phyloP scores from a whole-genome alignment of 2,888 invertebrate genomes.

The Cybosia mesomella region DNA sequence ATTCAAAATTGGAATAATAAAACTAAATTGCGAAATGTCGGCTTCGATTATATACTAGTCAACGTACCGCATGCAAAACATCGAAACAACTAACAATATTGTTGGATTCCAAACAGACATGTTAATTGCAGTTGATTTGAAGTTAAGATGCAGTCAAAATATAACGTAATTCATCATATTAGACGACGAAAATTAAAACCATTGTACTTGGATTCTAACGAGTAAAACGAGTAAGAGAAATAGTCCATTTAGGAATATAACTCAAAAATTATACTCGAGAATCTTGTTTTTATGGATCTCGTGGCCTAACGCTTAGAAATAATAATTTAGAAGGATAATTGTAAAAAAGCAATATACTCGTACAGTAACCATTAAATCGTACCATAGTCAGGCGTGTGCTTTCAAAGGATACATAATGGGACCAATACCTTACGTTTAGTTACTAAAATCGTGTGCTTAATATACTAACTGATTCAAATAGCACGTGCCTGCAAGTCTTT shows the following conservation, averaged over 20 bases:
- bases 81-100: slow-evolving; percentile 20
- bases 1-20: slow-evolving; percentile 26
- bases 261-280: slow-evolving; percentile 36
- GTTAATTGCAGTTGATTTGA: slow-evolving; percentile 73
- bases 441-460: slow-evolving; percentile 62
- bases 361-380: slow-evolving; percentile 23
- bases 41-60: slow-evolving; percentile 29
- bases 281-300: slow-evolving; percentile 31
- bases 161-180: slow-evolving; percentile 20
- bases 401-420: slow-evolving; percentile 72
- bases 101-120: slow-evolving; percentile 37
- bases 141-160: slow-evolving; percentile 50
- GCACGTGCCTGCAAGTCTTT: slow-evolving; percentile 71
- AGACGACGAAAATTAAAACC: slow-evolving; percentile 25
- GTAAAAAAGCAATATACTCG: slow-evolving; percentile 30
- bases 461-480: slow-evolving; percentile 60
- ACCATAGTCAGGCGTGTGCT: slow-evolving; percentile 52
- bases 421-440: slow-evolving; percentile 71
- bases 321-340: slow-evolving; percentile 14
- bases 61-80: slow-evolving; percentile 24
- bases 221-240: slow-evolving; percentile 21
- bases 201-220: slow-evolving; percentile 32
- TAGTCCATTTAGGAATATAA: slow-evolving; percentile 32
- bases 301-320: slow-evolving; percentile 39
- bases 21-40: slow-evolving; percentile 13